phyloP scores from a whole-genome alignment of 2,113 vertebrate species.

The Sceloporus undulatus region DNA sequence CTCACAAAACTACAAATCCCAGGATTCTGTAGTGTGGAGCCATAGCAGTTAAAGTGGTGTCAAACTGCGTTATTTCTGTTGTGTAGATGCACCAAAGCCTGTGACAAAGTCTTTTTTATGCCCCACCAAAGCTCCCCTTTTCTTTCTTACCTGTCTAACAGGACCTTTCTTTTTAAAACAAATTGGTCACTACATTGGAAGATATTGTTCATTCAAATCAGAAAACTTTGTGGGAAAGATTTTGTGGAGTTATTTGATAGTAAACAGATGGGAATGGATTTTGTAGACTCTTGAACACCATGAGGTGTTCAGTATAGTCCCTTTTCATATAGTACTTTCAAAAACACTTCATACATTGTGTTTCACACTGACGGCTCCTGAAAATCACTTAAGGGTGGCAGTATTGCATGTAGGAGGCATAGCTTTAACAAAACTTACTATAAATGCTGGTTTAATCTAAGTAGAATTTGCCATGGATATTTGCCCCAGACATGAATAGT shows the following conservation, averaged over 20 bases:
- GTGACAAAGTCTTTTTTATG: no score
- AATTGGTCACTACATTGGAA: background rate
- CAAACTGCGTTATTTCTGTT: no score
- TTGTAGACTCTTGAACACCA: background rate
- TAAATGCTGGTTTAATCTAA: background rate
- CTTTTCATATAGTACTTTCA: background rate
- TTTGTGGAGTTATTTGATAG: background rate
- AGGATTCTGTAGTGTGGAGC: no score
- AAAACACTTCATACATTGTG: background rate
- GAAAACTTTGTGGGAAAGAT: background rate
- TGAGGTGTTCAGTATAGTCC: background rate
- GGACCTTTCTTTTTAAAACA: background rate
- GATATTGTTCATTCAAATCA: background rate
- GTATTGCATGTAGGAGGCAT: background rate
- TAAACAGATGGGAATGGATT: background rate
- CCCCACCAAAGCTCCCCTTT: no score
- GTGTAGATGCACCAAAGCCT: no score
- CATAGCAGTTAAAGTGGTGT: no score
- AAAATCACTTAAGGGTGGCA: background rate
- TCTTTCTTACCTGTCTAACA: no score
- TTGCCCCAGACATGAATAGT: background rate
- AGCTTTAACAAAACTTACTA: background rate
- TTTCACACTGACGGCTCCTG: background rate
- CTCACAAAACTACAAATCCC: no score
- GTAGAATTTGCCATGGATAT: background rate